Evolutionary conservation across 2,113 vertebrate species (phyloP).

Genomic region (Atractosteus spatula): DNA sequence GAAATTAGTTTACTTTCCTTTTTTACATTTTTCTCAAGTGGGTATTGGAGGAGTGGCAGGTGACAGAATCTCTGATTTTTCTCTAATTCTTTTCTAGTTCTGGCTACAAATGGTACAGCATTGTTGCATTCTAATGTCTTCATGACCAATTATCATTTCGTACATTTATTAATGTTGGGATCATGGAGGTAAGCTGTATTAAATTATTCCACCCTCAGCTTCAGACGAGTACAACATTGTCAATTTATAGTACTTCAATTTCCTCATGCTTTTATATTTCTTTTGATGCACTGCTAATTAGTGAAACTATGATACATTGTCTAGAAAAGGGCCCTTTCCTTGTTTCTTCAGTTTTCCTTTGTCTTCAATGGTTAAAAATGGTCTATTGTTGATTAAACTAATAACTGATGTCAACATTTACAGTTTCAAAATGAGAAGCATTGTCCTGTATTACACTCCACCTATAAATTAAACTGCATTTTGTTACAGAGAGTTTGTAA

Average conservation of each 20-base stretch:
- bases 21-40: neutral
- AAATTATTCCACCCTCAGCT: neutral
- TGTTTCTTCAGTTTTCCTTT: no score
- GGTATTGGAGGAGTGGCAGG: neutral
- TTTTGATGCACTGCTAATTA: no score
- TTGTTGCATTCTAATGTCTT: neutral
- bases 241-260: neutral
- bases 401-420: no score
- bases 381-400: no score
- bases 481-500: no score
- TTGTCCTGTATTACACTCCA: no score
- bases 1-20: neutral
- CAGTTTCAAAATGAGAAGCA: no score
- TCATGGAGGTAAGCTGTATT: neutral
- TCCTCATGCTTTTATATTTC: neutral
- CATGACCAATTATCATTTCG: neutral
- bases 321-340: no score
- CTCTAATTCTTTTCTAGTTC: neutral
- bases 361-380: no score
- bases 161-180: neutral
- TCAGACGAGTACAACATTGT: neutral
- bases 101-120: conserved; percentile 17
- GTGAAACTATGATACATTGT: no score
- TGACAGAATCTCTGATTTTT: neutral
- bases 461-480: no score